Evolutionary conservation across 1,140 invertebrate species (phyloP), one percentile per base, ranked within the genome.

Genomic region (Trichonephila clavipes): DNA sequence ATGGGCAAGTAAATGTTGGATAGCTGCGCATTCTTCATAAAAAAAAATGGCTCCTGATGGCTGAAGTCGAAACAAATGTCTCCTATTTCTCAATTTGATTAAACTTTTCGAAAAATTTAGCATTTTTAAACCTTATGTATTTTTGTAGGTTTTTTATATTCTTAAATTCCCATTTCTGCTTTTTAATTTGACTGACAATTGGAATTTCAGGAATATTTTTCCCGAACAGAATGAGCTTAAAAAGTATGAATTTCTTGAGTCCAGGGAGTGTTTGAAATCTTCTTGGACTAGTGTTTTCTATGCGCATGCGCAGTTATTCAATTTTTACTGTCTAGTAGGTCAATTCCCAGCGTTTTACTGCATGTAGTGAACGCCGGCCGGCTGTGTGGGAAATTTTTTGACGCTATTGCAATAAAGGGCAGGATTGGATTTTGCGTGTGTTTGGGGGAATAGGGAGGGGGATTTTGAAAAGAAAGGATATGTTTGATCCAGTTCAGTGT

Each of bases 361-460:
- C 28, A 18, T 77, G 72, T 40, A 34, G 62, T 64, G 62, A 64
- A 6, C 24, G 72, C 72, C 72, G 72, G 72, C 72, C 72, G 72
- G 72, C 34, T n/a, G 10, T 28, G 62, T 66, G 24, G 59, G 24
- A n/a, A 88, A 88, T 88, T 88, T 88, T 88, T 83, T 88, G 24
- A 58, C 86, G 85, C 34, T 82, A 82, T 82, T 62, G 85, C 28
- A 51, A 12, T 58, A 19, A 8, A 28, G 61, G 72, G 72, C 12
- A 40, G 10, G 72, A 40, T 18, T 77, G 18, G 18, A 69, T n/a
- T 8, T 69, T 21, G n/a, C 51, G 21, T 6, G n/a, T 14, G 24
- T 21, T 12, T 24, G 66, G 21, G 24, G n/a, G 12, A 69, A 69
- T n/a, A 69, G 3, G 10, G 10, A 10, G 51, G 7, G 10, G 51